Base-by-base conservation (phyloP, 2,113 vertebrate genomes). In the Etheostoma cragini region DNA sequence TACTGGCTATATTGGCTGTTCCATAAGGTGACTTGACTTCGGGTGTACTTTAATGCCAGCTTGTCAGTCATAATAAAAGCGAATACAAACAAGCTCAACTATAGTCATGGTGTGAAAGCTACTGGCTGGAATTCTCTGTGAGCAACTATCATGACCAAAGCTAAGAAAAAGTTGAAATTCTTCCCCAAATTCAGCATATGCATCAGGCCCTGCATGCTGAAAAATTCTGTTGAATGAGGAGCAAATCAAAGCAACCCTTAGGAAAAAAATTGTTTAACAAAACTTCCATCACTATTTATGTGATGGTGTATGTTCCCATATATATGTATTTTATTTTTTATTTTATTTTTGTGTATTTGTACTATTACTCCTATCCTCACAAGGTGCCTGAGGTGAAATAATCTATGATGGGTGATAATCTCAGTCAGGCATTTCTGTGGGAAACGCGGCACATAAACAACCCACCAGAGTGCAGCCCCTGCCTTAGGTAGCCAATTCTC, bases 11-110 rank as follows among this genome's bases (percentile, higher is more conserved):
- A 76, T 80, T 64, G 79, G 76, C 81, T 17, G 70, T 57, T 86
- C 84, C 67, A 68, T 78, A 62, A 52, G 54, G 63, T n/a, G 67
- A n/a, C 63, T 86, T 84, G 61, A 78, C 81, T 80, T 46, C 50
- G 8, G 45, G 72, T 35, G 71, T 65, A 17, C 73, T 83, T 89
- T 87, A 83, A 89, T 81, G 65, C 70, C 11, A 8, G 69, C 74
- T 83, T 87, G 87, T 87, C 91, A 85, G 70, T 88, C 87, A 88
- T 80, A 82, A 78, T 75, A 84, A 81, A 16, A 73, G 47, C 62
- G 62, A 72, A 71, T 72, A 67, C 63, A 81, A 84, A 84, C 76
- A 81, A 86, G 71, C 83, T 74, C 57, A 57, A 84, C 50, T 52
- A 38, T n/a, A 63, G 81, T 61, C 50, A 17, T 22, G 42, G 15